Conservation (phyloP, 2,797 vertebrate species). For the Cynodonichthys magdalenae region DNA sequence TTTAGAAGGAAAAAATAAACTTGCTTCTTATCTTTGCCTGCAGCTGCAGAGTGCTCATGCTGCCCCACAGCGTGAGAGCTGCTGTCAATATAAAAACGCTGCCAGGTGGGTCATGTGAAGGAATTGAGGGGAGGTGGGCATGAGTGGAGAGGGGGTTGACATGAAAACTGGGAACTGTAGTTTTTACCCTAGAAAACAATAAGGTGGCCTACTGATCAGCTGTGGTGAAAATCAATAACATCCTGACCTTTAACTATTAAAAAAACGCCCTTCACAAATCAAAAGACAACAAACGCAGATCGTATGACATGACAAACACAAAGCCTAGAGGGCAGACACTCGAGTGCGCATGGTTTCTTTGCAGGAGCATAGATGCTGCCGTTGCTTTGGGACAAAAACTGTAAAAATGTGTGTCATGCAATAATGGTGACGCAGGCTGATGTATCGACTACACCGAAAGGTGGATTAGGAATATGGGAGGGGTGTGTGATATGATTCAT, state of each 20-base stretch:
- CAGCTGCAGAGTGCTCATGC: slow-evolving; percentile 61
- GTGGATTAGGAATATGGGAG: background rate
- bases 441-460: slow-evolving; percentile 34
- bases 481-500: background rate
- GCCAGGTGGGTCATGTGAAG: slow-evolving; percentile 50
- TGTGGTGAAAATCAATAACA: slow-evolving; percentile 1
- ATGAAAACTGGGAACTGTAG: slow-evolving; percentile 6
- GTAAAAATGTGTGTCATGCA: slow-evolving; percentile 33
- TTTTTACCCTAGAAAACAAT: slow-evolving; percentile 20
- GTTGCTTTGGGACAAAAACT: slow-evolving; percentile 43
- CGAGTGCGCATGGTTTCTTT: slow-evolving; percentile 12
- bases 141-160: slow-evolving; percentile 23
- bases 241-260: slow-evolving; percentile 33
- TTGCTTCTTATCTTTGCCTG: slow-evolving; percentile 69
- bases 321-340: slow-evolving; percentile 7
- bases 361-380: slow-evolving; percentile 40
- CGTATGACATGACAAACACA: slow-evolving; percentile 1
- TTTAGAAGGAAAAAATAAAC: slow-evolving; percentile 61
- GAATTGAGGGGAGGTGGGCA: slow-evolving; percentile 24
- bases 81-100: slow-evolving; percentile 61
- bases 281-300: slow-evolving; percentile 18
- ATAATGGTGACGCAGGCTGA: slow-evolving; percentile 57
- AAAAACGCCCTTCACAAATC: slow-evolving; percentile 11
- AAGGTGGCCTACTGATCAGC: slow-evolving; percentile 10
- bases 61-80: slow-evolving; percentile 45